Evolutionary conservation across 1,140 invertebrate genomes (phyloP).

Genomic region (Aplysia californica): DNA sequence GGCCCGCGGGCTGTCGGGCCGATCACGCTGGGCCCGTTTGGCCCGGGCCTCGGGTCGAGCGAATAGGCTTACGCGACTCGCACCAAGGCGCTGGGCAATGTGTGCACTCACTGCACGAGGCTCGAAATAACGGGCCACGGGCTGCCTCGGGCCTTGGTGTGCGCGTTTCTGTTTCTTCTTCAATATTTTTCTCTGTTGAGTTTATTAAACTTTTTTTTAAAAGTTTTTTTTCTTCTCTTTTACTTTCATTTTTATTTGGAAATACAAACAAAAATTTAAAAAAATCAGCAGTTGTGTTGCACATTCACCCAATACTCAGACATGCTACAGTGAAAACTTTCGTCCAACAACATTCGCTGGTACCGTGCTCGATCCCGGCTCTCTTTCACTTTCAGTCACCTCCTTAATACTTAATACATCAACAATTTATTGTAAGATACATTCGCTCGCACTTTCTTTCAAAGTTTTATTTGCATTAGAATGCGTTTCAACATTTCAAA

Average conservation of each 20-base stretch:
- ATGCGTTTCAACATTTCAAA: background rate
- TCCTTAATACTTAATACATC: background rate
- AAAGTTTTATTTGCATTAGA: background rate
- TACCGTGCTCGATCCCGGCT: background rate
- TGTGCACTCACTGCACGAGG: too few relatives aligned
- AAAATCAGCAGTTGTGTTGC: background rate
- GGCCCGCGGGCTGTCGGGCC: background rate
- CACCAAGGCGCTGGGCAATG: too few relatives aligned
- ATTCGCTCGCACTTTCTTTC: background rate
- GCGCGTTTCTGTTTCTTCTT: too few relatives aligned
- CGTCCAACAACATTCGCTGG: background rate
- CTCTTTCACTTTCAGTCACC: background rate
- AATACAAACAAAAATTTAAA: background rate
- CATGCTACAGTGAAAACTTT: background rate
- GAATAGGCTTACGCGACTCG: too few relatives aligned
- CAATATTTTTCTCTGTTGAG: background rate
- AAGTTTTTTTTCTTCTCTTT: too few relatives aligned
- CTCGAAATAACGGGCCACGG: too few relatives aligned
- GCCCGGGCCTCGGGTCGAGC: too few relatives aligned
- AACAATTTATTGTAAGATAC: background rate
- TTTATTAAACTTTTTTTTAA: too few relatives aligned
- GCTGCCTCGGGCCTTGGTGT: too few relatives aligned
- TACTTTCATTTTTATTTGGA: too few relatives aligned
- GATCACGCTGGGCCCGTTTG: too few relatives aligned
- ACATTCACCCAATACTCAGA: background rate